A percentile compares a stretch with the other conserved stretches of the same genome.
Conservation (phyloP, 37 sponge, comb jelly and placozoan species). For the Hexactinellida sp. region DNA sequence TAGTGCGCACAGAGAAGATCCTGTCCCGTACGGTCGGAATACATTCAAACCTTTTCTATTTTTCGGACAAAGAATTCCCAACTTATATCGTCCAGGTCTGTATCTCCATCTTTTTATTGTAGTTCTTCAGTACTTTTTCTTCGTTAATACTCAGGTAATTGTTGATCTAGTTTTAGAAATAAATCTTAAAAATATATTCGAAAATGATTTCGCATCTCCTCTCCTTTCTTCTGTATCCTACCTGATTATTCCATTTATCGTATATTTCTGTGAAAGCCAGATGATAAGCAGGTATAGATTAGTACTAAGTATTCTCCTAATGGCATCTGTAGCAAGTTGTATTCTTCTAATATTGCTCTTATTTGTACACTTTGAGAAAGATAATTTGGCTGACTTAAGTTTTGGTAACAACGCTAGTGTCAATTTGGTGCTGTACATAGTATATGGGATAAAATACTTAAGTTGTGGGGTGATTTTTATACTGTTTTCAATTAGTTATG, state of each 20-base stretch:
- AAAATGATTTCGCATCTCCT: background rate
- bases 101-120: constrained; percentile 13
- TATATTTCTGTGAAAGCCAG: background rate
- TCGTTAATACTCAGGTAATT: background rate
- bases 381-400: background rate
- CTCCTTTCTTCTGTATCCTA: background rate
- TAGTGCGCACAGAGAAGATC: background rate
- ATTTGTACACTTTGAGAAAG: background rate
- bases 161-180: background rate
- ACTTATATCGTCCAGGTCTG: background rate
- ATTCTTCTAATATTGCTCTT: background rate
- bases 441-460: background rate
- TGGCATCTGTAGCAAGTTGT: background rate
- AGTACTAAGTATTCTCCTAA: background rate
- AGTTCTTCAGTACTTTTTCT: background rate
- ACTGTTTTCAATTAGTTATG: background rate
- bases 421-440: background rate
- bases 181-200: background rate
- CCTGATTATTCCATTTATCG: background rate
- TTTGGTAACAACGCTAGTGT: background rate
- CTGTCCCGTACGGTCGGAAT: background rate
- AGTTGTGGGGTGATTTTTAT: background rate
- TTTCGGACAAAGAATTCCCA: constrained; percentile 13
- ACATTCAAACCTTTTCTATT: background rate
- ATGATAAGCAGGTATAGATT: background rate